These are phyloP conservation scores for Leuctra nigra DNA, from an alignment of 2,888 invertebrate genomes.

Conservation along the genomic window DNA sequence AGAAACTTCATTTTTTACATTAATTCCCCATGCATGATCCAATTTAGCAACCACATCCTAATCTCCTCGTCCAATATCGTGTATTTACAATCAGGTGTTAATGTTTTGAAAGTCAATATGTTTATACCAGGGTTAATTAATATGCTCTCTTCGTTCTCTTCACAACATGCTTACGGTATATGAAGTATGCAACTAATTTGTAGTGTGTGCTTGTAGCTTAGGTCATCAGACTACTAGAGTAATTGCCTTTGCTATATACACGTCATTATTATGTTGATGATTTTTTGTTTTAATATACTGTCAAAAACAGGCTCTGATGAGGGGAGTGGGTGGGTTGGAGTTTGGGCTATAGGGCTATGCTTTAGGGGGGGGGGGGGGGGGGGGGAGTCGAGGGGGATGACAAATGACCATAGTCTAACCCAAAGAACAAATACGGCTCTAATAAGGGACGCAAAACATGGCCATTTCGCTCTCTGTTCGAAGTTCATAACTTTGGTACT, in stretches of 20 bases:
- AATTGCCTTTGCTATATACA: constrained; percentile 9
- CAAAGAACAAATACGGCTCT: constrained; percentile 13
- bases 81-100: no score
- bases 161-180: no score
- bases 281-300: constrained; percentile 16
- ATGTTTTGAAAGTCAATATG: no score
- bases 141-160: no score
- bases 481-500: constrained; percentile 11
- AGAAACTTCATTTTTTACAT: no score
- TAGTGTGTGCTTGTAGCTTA: no score
- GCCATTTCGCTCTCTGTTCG: constrained; percentile 13
- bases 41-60: no score
- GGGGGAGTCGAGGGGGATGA: background rate
- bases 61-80: no score
- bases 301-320: constrained; percentile 13
- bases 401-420: constrained; percentile 12
- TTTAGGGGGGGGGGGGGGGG: background rate
- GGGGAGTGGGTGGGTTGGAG: background rate
- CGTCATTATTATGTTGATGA: constrained; percentile 11
- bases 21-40: no score
- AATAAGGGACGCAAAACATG: constrained; percentile 15
- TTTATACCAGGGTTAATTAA: no score
- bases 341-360: background rate
- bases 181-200: no score
- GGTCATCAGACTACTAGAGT: constrained; percentile 1